Evolutionary conservation across 2,797 vertebrate genomes (phyloP), one percentile per base, ranked within the genome.

Genomic region (Channallabes apus): DNA sequence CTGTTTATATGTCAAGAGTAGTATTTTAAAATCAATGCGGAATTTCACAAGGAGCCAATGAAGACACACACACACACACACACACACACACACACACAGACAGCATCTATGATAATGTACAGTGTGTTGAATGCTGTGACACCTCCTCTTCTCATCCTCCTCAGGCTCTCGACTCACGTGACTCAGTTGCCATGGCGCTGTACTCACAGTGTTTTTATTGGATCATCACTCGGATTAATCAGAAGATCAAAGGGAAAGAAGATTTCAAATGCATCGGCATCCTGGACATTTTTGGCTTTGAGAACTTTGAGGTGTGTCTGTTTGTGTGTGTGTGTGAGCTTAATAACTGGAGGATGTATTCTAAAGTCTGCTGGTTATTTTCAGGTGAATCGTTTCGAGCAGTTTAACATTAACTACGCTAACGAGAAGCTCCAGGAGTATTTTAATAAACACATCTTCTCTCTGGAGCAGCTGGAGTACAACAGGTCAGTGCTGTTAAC

Each of bases 391-490:
- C 95, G 96, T 29, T 98, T 98, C 89, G 97, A 98, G 90, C 97
- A 98, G 94, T 98, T 98, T 86, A 98, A 96, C 77, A 97, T 98
- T 90, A 98, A 98, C 93, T 98, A 97, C 2, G 97, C 97, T 90
- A 98, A 97, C 20, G 97, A 97, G 93, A 98, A 98, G 85, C 96
- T 98, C 24, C 97, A 97, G 92, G 97, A 98, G 85, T 97, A 98
- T 89, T 98, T 98, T 94, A 97, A 98, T 93, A 98, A 98, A 84
- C 97, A 98, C 91, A 98, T 98, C 91, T 98, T 98, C 92, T 98
- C 97, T 1, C 92, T 97, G 93, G 97, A 98, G 89, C 97, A 97
- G 90, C 95, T 97, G 87, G 97, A 97, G 87, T 97, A 97, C 90
- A 96, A 97, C 95, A 95, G 96, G 96, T 96, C n/a, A n/a, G n/a